Evolutionary conservation across 1,140 invertebrate genomes (phyloP).

Genomic region (Aphelinus certus): DNA sequence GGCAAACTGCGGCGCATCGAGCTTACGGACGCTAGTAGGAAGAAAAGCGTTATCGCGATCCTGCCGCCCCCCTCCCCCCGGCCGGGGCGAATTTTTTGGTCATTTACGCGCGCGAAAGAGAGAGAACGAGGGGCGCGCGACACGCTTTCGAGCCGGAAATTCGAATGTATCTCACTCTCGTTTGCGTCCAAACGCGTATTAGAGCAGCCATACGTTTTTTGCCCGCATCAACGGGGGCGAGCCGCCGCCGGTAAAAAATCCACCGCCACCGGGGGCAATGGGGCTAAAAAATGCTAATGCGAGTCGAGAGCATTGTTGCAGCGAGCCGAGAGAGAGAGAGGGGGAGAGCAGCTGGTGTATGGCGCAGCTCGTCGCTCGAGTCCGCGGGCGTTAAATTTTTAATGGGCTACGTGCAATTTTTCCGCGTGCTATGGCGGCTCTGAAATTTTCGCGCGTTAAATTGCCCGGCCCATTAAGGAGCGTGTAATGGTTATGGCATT

Average conservation of each 20-base stretch:
- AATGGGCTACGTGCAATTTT: slow-evolving; percentile 22
- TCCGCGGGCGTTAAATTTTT: slow-evolving; percentile 29
- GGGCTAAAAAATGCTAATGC: slow-evolving; percentile 15
- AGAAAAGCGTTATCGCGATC: too few relatives aligned
- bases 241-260: background rate
- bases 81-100: background rate
- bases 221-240: slow-evolving; percentile 1
- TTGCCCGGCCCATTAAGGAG: slow-evolving; percentile 27
- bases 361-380: too few relatives aligned
- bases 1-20: too few relatives aligned
- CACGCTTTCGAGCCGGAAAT: slow-evolving; percentile 11
- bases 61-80: too few relatives aligned
- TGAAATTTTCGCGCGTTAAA: slow-evolving; percentile 35
- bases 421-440: background rate
- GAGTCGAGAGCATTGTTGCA: background rate
- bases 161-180: slow-evolving; percentile 33
- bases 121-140: background rate
- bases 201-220: slow-evolving; percentile 1
- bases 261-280: background rate
- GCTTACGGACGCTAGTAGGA: too few relatives aligned
- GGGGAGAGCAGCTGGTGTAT: background rate
- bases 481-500: slow-evolving; percentile 14
- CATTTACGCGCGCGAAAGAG: background rate
- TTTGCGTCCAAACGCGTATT: slow-evolving; percentile 23
- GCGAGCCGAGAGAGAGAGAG: background rate